Percentiles rank a stretch among this genome's conserved stretches.
Evolutionary conservation across 1,140 invertebrate genomes (phyloP).

Genomic region (Musca domestica): DNA sequence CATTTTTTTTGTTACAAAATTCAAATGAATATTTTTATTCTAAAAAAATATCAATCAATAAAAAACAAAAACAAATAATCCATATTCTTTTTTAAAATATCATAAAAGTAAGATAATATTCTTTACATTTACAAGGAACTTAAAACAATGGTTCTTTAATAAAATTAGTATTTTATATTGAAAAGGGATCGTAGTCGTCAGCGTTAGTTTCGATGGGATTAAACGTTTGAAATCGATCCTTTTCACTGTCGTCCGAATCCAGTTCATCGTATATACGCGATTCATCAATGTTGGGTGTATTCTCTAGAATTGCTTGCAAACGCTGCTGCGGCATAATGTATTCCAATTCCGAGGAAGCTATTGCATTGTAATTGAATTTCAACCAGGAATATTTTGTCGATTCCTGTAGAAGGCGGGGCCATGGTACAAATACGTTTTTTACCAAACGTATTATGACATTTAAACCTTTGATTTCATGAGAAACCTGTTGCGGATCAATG

Average conservation of each 20-base stretch:
- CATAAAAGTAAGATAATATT: background rate
- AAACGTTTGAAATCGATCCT: slow-evolving; percentile 12
- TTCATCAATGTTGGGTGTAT: background rate
- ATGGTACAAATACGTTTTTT: slow-evolving; percentile 24
- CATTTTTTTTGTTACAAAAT: too few relatives aligned
- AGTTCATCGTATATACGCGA: slow-evolving; percentile 1
- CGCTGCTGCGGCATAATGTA: slow-evolving; percentile 13
- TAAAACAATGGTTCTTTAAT: too few relatives aligned
- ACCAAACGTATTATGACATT: slow-evolving; percentile 27
- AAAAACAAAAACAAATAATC: background rate
- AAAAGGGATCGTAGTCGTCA: slow-evolving; percentile 13
- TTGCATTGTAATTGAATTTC: slow-evolving; percentile 25
- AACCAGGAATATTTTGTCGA: slow-evolving; percentile 24
- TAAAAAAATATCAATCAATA: too few relatives aligned
- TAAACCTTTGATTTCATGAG: slow-evolving; percentile 27
- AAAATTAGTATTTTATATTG: background rate
- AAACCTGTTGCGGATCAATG: slow-evolving; percentile 16
- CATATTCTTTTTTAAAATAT: background rate
- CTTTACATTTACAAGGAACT: too few relatives aligned
- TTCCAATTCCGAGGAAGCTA: slow-evolving; percentile 19
- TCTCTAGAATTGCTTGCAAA: slow-evolving; percentile 17
- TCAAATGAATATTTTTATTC: background rate
- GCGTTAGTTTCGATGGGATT: slow-evolving; percentile 8
- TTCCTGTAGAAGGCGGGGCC: slow-evolving; percentile 25
- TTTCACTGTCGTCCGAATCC: slow-evolving; percentile 9